Conservation (phyloP, 1,140 invertebrate genomes). For the Leptinotarsa lineolata region DNA sequence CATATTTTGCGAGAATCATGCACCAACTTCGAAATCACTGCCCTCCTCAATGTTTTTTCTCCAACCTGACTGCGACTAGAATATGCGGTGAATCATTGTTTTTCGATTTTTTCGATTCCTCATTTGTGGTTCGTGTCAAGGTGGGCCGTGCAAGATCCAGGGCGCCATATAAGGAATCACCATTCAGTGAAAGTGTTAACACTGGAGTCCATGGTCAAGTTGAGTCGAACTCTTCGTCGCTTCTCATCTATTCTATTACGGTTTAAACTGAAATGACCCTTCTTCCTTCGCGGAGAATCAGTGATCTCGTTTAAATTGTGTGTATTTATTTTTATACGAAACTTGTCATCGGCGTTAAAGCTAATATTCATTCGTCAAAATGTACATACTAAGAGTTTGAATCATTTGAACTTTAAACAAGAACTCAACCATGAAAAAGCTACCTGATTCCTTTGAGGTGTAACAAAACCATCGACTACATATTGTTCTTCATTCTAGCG, state of each 20-base stretch:
- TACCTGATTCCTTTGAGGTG: too few relatives aligned
- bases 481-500: too few relatives aligned
- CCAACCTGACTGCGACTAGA: neutral
- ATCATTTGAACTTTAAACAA: too few relatives aligned
- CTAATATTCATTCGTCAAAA: too few relatives aligned
- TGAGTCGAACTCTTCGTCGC: constrained; percentile 9
- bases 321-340: neutral
- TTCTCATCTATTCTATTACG: neutral
- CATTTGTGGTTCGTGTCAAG: constrained; percentile 20
- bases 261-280: neutral
- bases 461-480: too few relatives aligned
- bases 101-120: neutral
- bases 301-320: neutral
- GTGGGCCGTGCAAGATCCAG: constrained; percentile 28
- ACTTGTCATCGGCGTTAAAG: neutral
- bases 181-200: constrained; percentile 27
- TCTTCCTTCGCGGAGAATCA: neutral
- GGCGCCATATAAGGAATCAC: constrained; percentile 29
- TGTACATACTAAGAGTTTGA: too few relatives aligned
- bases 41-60: neutral
- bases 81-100: constrained; percentile 6
- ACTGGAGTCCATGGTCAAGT: constrained; percentile 27
- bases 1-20: too few relatives aligned
- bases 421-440: too few relatives aligned
- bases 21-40: too few relatives aligned